Base-by-base conservation (phyloP, 2,888 invertebrate genomes). In the Aquatica leii region DNA sequence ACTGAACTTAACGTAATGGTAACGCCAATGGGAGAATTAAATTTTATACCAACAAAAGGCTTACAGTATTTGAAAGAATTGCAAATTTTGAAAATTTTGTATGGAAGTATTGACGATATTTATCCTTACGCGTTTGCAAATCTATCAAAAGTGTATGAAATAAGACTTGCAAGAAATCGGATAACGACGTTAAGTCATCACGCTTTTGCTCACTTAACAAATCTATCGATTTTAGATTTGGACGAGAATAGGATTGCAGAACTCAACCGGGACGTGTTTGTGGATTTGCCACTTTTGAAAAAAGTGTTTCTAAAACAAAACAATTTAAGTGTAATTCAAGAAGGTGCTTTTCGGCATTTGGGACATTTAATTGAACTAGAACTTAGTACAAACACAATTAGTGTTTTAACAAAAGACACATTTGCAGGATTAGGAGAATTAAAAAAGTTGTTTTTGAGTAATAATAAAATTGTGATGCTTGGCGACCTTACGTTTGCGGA, bases 261-360 rank as follows among this genome's bases (percentile, higher is more conserved):
- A 77, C 86, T 94, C 57, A 88, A 88, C 72, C 85, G 88, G 54
- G 87, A 89, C 73, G 89, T 90, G 0, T 94, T 94, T 78, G 85
- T 87, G 49, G 88, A 91, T 77, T 78, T 93, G 58, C 92, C 93
- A 0, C 85, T 86, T 58, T 81, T 93, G 68, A 87, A 88, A 72
- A 88, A 90, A 67, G 86, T 98, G 40, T 88, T 88, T 68, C 85
- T 98, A 54, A 93, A 94, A 73, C 90, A 91, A 77, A 98, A 98
- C 82, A 91, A 92, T 77, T 86, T 98, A 70, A 90, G 92, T 65
- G 86, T 88, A 34, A 86, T 96, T 67, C 95, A 94, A 73, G 94
- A 95, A 67, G 91, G 91, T 66, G 91, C 97, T 17, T 95, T 93
- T 75, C 86, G 86, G 71, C 87, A 90, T 70, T 84, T 93, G 77